Evolutionary conservation across 23 tunicate species (phyloP).

Genomic region (Ascidia mentula): DNA sequence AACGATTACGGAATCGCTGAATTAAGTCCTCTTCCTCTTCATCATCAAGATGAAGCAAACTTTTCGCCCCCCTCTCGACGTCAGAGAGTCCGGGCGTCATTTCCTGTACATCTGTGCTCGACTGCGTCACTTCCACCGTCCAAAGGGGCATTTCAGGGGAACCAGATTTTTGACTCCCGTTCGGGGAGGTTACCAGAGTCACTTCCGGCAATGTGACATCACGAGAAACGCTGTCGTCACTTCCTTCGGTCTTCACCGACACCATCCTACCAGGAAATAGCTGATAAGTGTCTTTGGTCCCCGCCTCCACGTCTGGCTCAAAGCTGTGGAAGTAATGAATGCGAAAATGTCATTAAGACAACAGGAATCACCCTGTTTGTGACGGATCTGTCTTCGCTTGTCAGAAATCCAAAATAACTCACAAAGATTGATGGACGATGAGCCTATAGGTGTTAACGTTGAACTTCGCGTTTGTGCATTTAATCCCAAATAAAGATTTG

Average conservation of each 20-base stretch:
- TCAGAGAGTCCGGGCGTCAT: not conserved
- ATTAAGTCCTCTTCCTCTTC: not conserved
- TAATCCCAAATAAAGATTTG: too few relatives aligned
- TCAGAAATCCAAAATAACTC: too few relatives aligned
- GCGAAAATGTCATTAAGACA: too few relatives aligned
- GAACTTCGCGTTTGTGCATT: too few relatives aligned
- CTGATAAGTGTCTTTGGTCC: not conserved
- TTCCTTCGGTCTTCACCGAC: not conserved
- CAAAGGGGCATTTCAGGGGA: not conserved
- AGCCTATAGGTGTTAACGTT: too few relatives aligned
- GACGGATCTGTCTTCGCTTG: too few relatives aligned
- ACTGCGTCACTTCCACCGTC: slow-evolving; percentile 1
- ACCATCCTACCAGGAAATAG: not conserved
- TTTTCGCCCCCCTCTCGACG: not conserved
- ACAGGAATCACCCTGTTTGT: too few relatives aligned
- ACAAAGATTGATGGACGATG: too few relatives aligned
- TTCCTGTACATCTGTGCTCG: not conserved
- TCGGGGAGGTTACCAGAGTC: not conserved
- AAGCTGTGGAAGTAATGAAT: too few relatives aligned
- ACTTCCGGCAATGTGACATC: not conserved
- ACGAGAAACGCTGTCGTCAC: not conserved
- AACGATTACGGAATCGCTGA: not conserved
- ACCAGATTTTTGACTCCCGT: not conserved
- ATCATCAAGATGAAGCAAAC: not conserved
- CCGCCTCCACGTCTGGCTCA: too few relatives aligned